A percentile compares a stretch with the other conserved stretches of the same genome.
Evolutionary conservation across 2,113 vertebrate species (phyloP).

Genomic region (Reinhardtius hippoglossoides): DNA sequence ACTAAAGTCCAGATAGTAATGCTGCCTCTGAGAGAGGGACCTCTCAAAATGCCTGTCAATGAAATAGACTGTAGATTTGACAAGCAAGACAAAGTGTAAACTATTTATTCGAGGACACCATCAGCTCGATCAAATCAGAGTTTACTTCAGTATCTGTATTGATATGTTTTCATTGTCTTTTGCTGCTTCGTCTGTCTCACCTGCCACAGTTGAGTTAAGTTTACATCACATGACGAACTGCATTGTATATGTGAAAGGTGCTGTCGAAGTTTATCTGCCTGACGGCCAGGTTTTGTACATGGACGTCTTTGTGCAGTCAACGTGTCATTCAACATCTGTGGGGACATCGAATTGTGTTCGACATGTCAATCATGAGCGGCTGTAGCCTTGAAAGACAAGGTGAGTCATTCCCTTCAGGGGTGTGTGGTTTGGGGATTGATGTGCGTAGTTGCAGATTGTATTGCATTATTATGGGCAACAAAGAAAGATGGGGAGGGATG

Average conservation of each 20-base stretch:
- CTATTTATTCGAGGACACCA: neutral
- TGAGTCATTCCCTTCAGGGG: slow-evolving; percentile 38
- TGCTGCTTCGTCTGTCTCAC: neutral
- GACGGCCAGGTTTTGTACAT: slow-evolving; percentile 50
- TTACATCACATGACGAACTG: neutral
- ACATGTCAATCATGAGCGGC: slow-evolving; percentile 48
- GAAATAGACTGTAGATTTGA: slow-evolving; percentile 7
- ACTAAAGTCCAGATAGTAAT: slow-evolving; percentile 35
- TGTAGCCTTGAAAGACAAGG: slow-evolving; percentile 41
- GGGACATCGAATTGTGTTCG: slow-evolving; percentile 33
- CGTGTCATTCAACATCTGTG: slow-evolving; percentile 48
- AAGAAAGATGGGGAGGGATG: neutral
- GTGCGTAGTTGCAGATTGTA: neutral
- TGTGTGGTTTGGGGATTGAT: slow-evolving; percentile 32
- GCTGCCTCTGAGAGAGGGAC: slow-evolving; percentile 16
- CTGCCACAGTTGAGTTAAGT: neutral
- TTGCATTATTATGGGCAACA: neutral
- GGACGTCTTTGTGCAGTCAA: slow-evolving; percentile 46
- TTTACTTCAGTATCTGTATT: neutral
- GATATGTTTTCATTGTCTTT: neutral
- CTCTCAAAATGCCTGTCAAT: neutral
- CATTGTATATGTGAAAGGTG: slow-evolving; percentile 2
- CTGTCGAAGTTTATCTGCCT: slow-evolving; percentile 21
- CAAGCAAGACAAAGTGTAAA: neutral
- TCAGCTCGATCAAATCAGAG: neutral